These are phyloP conservation scores for Tinamus guttatus DNA, from an alignment of 2,113 vertebrate genomes.

Conservation along the genomic window DNA sequence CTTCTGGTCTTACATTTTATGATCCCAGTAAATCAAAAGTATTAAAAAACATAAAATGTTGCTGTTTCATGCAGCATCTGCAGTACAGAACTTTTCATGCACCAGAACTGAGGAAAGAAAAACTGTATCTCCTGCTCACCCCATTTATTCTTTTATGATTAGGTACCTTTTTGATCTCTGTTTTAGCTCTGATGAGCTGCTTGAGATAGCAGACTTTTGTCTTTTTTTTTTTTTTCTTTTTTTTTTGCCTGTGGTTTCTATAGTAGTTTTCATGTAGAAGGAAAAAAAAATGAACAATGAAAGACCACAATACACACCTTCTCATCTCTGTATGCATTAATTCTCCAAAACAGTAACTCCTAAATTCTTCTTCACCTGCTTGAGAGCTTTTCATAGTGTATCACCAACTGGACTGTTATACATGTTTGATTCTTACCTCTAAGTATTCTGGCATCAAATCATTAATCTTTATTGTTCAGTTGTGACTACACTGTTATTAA, in stretches of 20 bases:
- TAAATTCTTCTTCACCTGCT: background rate
- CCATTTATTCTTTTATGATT: background rate
- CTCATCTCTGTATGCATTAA: background rate
- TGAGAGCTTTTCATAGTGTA: background rate
- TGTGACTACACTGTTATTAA: conserved; percentile 47
- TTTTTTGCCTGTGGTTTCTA: background rate
- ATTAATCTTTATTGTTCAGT: conserved; percentile 57
- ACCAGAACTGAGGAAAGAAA: background rate
- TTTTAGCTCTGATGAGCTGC: background rate
- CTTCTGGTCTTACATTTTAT: conserved; percentile 46
- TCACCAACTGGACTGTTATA: conserved; percentile 7
- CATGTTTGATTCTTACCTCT: conserved; percentile 34
- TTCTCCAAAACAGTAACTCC: conserved; percentile 4
- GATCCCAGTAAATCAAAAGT: conserved; percentile 17
- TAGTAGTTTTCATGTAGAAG: background rate
- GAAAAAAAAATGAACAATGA: background rate
- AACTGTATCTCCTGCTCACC: background rate
- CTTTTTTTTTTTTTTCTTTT: too few relatives aligned
- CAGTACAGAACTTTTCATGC: background rate
- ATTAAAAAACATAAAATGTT: background rate
- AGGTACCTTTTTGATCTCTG: background rate
- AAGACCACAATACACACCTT: background rate
- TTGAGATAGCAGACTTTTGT: background rate
- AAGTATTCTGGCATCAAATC: conserved; percentile 26
- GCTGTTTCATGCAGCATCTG: background rate